These are phyloP conservation scores for Proterorhinus semilunaris DNA, from an alignment of 2,113 vertebrate genomes.

Conservation along the genomic window DNA sequence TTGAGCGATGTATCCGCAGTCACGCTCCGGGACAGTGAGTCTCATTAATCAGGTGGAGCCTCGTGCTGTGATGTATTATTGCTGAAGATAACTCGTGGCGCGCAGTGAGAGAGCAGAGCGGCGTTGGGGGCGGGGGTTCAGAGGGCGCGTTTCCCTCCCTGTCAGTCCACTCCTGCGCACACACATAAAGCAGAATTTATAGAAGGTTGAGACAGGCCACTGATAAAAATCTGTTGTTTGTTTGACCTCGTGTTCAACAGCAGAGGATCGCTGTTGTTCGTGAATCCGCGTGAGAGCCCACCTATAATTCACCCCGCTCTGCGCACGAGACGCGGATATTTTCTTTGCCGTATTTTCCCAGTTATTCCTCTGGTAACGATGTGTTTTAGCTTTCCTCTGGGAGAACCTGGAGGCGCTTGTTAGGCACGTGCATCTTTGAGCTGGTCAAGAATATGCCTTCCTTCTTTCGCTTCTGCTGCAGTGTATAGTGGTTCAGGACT, in stretches of 20 bases:
- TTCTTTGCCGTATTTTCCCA: constrained; percentile 33
- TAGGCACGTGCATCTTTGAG: constrained; percentile 10
- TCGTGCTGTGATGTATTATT: constrained; percentile 44
- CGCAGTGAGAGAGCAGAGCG: constrained; percentile 11
- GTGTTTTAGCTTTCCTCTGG: constrained; percentile 40
- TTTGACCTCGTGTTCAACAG: constrained; percentile 67
- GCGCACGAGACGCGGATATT: constrained; percentile 15
- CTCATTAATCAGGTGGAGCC: constrained; percentile 44
- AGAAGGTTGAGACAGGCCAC: constrained; percentile 45
- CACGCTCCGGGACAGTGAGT: constrained; percentile 15
- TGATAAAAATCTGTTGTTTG: constrained; percentile 72
- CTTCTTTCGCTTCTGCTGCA: constrained; percentile 14
- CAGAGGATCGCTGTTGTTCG: constrained; percentile 58
- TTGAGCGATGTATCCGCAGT: constrained; percentile 34
- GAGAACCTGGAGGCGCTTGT: constrained; percentile 10
- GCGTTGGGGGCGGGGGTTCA: constrained; percentile 40
- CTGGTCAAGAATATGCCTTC: constrained; percentile 19
- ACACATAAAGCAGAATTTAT: constrained; percentile 66
- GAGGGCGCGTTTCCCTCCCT: constrained; percentile 47
- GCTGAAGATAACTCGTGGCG: constrained; percentile 33
- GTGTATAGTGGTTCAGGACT: not conserved
- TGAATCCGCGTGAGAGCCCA: constrained; percentile 11
- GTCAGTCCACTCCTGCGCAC: constrained; percentile 31
- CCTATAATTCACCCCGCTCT: constrained; percentile 43
- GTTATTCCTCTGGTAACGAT: constrained; percentile 29